phyloP scores from a whole-genome alignment of 2,797 vertebrate species.

The Oophaga sylvatica region DNA sequence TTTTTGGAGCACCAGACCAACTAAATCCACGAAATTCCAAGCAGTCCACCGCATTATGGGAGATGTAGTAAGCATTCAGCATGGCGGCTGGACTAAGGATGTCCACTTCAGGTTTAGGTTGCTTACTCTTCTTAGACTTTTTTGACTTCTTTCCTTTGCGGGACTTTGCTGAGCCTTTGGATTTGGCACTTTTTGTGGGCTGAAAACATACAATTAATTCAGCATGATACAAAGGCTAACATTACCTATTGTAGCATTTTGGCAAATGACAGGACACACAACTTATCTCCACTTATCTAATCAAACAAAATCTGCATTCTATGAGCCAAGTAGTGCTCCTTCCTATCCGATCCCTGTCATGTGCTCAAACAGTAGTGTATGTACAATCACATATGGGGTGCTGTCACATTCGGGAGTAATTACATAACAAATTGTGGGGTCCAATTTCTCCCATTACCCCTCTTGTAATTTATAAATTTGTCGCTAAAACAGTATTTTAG shows the following conservation, averaged over 20 bases:
- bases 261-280: neutral
- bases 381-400: too few relatives aligned
- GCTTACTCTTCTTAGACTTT: constrained; percentile 68
- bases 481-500: too few relatives aligned
- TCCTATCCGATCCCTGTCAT: too few relatives aligned
- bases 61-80: constrained; percentile 86
- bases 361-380: too few relatives aligned
- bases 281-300: neutral
- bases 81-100: constrained; percentile 81
- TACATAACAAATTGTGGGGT: too few relatives aligned
- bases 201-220: constrained; percentile 62
- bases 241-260: too few relatives aligned
- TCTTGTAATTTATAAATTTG: too few relatives aligned
- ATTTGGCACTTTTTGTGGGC: constrained; percentile 74
- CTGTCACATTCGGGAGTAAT: too few relatives aligned
- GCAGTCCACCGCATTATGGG: constrained; percentile 83
- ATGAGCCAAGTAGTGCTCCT: too few relatives aligned
- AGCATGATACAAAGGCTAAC: neutral
- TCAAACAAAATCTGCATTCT: too few relatives aligned
- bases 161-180: constrained; percentile 63
- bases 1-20: constrained; percentile 76
- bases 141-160: constrained; percentile 70
- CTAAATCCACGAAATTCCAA: constrained; percentile 79
- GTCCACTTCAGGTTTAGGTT: constrained; percentile 70
- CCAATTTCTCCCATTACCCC: too few relatives aligned